phyloP scores from a whole-genome alignment of 2,113 vertebrate species.

The Miniopterus natalensis region DNA sequence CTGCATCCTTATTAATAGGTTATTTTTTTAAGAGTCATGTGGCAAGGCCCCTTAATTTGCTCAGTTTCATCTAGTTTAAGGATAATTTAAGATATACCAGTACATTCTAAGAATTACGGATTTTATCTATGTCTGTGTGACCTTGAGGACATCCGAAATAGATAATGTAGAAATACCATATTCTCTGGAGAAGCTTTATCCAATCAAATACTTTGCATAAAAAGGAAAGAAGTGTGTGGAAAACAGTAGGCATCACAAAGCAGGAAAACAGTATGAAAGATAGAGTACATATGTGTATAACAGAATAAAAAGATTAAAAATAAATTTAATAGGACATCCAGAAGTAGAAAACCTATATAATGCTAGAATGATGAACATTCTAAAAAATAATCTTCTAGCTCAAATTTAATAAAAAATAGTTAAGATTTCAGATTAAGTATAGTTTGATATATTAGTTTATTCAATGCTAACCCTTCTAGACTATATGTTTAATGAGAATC shows the following conservation, averaged over 20 bases:
- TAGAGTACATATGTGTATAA: not conserved
- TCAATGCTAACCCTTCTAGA: not conserved
- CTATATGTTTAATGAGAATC: not conserved
- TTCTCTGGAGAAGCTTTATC: not conserved
- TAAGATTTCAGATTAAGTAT: not conserved
- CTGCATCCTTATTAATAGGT: not conserved
- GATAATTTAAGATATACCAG: not conserved
- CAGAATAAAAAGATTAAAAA: not conserved
- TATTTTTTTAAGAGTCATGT: not conserved
- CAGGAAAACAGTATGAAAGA: not conserved
- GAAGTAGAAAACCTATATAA: not conserved
- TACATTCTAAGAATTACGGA: not conserved
- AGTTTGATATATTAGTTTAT: not conserved
- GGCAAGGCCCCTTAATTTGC: not conserved
- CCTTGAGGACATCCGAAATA: not conserved
- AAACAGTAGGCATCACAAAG: not conserved
- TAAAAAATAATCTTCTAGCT: not conserved
- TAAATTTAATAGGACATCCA: not conserved
- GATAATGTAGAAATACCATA: not conserved
- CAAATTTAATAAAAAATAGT: not conserved
- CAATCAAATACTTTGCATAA: not conserved
- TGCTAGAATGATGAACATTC: not conserved
- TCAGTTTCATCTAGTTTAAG: not conserved
- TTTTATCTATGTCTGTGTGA: not conserved
- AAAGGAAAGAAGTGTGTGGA: not conserved